Conservation (phyloP, 2,113 vertebrate genomes). For the Todiramphus saurophagus region DNA sequence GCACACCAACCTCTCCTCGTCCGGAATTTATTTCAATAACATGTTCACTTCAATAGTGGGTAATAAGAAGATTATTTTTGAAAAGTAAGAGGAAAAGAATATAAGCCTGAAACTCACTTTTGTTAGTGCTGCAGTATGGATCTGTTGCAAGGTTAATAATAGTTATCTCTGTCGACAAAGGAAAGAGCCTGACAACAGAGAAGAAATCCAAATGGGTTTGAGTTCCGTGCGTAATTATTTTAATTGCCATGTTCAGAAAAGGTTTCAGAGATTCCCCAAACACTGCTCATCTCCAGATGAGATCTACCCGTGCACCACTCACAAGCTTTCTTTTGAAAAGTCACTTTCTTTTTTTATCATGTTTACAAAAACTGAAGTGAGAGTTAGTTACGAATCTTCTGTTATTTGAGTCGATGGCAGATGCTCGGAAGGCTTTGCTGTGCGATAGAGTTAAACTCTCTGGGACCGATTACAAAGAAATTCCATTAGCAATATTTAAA, state of each 20-base stretch:
- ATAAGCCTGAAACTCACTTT: constrained; percentile 15
- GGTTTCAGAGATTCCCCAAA: constrained; percentile 11
- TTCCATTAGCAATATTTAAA: constrained; percentile 76
- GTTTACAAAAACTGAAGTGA: constrained; percentile 66
- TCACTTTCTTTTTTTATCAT: constrained; percentile 65
- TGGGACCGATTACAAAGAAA: constrained; percentile 74
- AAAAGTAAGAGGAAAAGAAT: neutral
- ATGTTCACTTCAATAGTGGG: neutral
- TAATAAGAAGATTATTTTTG: constrained; percentile 44
- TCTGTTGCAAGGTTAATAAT: constrained; percentile 50
- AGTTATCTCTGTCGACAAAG: constrained; percentile 37
- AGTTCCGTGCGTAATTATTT: constrained; percentile 45
- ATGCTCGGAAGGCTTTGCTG: constrained; percentile 54
- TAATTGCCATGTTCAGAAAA: constrained; percentile 39
- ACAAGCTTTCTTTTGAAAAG: constrained; percentile 43
- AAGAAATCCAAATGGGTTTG: constrained; percentile 28
- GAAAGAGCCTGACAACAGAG: constrained; percentile 8
- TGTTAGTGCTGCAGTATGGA: neutral
- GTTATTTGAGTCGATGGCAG: constrained; percentile 46
- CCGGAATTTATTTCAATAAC: constrained; percentile 20
- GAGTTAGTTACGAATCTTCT: constrained; percentile 51
- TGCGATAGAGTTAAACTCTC: constrained; percentile 64
- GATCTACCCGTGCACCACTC: neutral
- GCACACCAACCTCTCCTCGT: neutral
- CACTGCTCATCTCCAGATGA: neutral